Base-by-base conservation (phyloP, 2,888 invertebrate species). In the Caenorhabditis sp. region DNA sequence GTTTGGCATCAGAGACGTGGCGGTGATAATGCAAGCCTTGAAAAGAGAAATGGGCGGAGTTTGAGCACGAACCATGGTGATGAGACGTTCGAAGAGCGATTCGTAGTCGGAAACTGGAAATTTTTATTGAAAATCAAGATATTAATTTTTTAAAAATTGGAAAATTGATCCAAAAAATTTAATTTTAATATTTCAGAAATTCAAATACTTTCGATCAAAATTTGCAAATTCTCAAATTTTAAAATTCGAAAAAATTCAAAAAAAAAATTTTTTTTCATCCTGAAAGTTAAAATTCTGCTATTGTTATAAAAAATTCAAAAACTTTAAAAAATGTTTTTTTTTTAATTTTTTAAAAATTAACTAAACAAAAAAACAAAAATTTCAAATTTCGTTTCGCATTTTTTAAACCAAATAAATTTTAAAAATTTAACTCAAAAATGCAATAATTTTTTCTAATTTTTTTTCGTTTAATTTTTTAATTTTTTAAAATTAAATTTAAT, bases 1-100 rank as follows among this genome's bases (percentile, higher is more conserved):
- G 18, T 80, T 62, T 37, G 80, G 80, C 22, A 80, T 22, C 8
- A 80, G 40, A 13, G 50, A n/a, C 26, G 68, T 51, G 15, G 55
- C 40, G 6, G 69, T 64, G 11, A 80, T 35, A 20, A 64, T 56
- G 50, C 72, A 28, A 22, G 72, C 55, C 13, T 24, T 18, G 22
- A 80, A 44, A 8, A 80, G 26, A 15, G 72, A 64, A 20, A 58
- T 8, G 20, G 56, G 64, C 15, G 28, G 47, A 18, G 61, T 50
- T 37, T 55, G 32, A 3, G 26, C n/a, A 13, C 58, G 72, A 3
- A 80, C 15, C 22, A 68, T 9, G 5, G 18, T 13, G 9, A 74
- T 22, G 13, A 69, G n/a, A 35, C 68, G 62, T 9, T 80, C 72
- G 47, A 74, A 62, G 0, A 80, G 32, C 0, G 18, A 13, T 6